A percentile compares a stretch with the other conserved stretches of the same genome.
These are phyloP conservation scores for Picathartes gymnocephalus DNA, from an alignment of 2,113 vertebrate species.

Conservation along the genomic window DNA sequence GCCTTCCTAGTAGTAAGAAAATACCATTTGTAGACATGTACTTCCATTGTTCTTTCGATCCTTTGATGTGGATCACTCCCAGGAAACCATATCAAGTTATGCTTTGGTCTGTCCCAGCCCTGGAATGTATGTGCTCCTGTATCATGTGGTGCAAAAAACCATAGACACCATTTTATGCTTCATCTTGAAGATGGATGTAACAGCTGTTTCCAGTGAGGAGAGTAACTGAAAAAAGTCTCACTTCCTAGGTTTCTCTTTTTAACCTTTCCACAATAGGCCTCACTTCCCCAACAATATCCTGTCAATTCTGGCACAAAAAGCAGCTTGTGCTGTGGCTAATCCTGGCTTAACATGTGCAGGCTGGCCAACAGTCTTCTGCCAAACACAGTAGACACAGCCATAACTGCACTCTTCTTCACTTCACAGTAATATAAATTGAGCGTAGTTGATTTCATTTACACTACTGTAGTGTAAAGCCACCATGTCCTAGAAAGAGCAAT, in stretches of 20 bases:
- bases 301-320: not conserved
- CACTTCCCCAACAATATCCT: conserved; percentile 2
- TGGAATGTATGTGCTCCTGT: not conserved
- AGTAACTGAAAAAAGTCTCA: not conserved
- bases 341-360: not conserved
- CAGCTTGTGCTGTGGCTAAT: not conserved
- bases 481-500: not conserved
- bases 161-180: not conserved
- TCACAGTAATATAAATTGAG: not conserved
- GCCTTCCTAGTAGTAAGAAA: not conserved
- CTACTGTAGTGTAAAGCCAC: not conserved
- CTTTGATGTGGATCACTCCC: not conserved
- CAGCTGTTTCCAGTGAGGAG: conserved; percentile 3
- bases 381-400: not conserved
- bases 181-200: not conserved
- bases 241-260: conserved; percentile 39
- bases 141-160: not conserved
- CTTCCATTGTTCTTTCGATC: not conserved
- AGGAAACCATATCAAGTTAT: not conserved
- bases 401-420: not conserved
- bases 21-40: not conserved
- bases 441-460: not conserved
- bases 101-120: not conserved
- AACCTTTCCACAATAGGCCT: not conserved
- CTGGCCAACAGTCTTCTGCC: not conserved